A percentile compares a stretch with the other conserved stretches of the same genome.
phyloP scores from a whole-genome alignment of 1,140 invertebrate species.

The Geopemphigus sp. region DNA sequence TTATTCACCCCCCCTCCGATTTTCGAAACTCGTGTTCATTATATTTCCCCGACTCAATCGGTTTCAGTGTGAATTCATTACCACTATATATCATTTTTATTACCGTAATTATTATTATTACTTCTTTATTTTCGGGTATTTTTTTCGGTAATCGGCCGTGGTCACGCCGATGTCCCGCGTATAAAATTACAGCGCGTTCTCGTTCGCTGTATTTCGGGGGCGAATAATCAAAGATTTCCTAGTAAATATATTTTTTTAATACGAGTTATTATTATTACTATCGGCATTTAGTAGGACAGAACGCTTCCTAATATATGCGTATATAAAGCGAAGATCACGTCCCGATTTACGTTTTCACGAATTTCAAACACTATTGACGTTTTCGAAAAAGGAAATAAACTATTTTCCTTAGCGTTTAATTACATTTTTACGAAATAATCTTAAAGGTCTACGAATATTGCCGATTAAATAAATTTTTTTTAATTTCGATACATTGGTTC shows the following conservation, averaged over 20 bases:
- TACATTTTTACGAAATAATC: too few species aligned
- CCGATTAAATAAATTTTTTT: too few species aligned
- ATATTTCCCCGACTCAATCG: slow-evolving; percentile 29
- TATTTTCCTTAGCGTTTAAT: too few species aligned
- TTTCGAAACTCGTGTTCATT: slow-evolving; percentile 26
- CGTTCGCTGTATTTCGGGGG: not conserved
- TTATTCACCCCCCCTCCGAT: slow-evolving; percentile 38
- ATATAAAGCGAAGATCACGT: too few species aligned
- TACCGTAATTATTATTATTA: slow-evolving; percentile 32
- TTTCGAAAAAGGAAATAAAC: too few species aligned
- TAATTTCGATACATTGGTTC: too few species aligned
- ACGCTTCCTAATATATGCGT: too few species aligned
- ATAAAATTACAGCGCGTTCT: not conserved
- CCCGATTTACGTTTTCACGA: too few species aligned
- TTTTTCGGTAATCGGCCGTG: not conserved
- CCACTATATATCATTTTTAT: slow-evolving; percentile 25
- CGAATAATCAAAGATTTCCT: slow-evolving; percentile 9
- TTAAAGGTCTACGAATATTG: too few species aligned
- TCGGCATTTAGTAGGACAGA: too few species aligned
- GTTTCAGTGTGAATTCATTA: slow-evolving; percentile 22
- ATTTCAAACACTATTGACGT: too few species aligned
- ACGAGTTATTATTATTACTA: too few species aligned
- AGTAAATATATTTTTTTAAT: not conserved
- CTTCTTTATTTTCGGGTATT: not conserved
- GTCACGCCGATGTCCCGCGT: not conserved